Evolutionary conservation across 2,888 invertebrate genomes (phyloP).

Genomic region (Volucella bombylans): DNA sequence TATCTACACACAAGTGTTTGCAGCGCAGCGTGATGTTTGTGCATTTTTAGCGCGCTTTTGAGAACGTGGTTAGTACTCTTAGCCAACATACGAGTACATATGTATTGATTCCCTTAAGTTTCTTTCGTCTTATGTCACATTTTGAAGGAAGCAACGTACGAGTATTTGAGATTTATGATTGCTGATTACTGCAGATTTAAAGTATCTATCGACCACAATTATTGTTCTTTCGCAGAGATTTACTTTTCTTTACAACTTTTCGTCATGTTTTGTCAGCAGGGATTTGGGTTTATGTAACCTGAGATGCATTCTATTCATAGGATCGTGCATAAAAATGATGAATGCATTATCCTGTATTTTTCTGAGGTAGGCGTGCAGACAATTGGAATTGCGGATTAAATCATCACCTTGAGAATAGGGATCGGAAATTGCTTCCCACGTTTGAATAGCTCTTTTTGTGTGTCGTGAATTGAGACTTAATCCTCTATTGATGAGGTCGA

Average conservation of each 20-base stretch:
- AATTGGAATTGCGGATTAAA: slow-evolving; percentile 52
- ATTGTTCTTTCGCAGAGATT: slow-evolving; percentile 33
- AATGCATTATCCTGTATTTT: slow-evolving; percentile 30
- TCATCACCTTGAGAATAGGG: slow-evolving; percentile 23
- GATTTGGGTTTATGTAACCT: slow-evolving; percentile 31
- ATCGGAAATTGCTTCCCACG: slow-evolving; percentile 63
- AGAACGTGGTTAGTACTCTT: slow-evolving; percentile 9
- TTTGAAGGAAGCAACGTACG: slow-evolving; percentile 29
- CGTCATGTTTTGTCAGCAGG: slow-evolving; percentile 62
- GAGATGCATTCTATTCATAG: slow-evolving; percentile 35
- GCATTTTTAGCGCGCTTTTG: background rate
- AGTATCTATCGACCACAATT: slow-evolving; percentile 58
- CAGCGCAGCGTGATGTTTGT: slow-evolving; percentile 18
- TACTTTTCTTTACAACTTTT: slow-evolving; percentile 16
- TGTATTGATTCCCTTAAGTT: no score
- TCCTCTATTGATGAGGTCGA: slow-evolving; percentile 48
- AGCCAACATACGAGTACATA: slow-evolving; percentile 19
- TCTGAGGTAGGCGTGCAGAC: slow-evolving; percentile 43
- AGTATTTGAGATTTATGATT: slow-evolving; percentile 60
- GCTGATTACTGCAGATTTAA: slow-evolving; percentile 49
- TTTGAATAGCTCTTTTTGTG: slow-evolving; percentile 36
- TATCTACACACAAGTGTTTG: slow-evolving; percentile 15
- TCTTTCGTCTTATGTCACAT: slow-evolving; percentile 22
- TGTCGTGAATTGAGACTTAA: slow-evolving; percentile 53
- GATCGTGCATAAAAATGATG: background rate